phyloP scores from a whole-genome alignment of 2,888 invertebrate genomes.

The Stenurella melanura region DNA sequence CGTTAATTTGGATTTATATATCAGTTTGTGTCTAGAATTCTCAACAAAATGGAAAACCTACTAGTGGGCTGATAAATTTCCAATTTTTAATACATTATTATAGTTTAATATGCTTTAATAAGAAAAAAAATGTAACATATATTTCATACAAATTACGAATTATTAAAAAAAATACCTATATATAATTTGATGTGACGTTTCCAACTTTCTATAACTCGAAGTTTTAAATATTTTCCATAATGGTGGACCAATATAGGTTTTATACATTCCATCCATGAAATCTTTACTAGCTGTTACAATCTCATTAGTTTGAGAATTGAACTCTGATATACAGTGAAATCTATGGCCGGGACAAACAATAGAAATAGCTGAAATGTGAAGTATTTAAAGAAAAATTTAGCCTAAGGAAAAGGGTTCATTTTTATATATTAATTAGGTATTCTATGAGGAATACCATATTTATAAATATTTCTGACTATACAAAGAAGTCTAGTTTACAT shows the following conservation, averaged over 20 bases:
- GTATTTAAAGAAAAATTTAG: not conserved
- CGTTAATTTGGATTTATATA: too few relatives aligned
- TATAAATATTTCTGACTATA: too few relatives aligned
- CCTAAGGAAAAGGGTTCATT: too few relatives aligned
- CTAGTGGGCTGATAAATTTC: too few relatives aligned
- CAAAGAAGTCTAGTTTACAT: too few relatives aligned
- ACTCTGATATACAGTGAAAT: slow-evolving; percentile 70
- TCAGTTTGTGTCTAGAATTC: too few relatives aligned
- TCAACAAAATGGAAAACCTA: too few relatives aligned
- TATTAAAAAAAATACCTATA: slow-evolving; percentile 60
- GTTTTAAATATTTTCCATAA: slow-evolving; percentile 74
- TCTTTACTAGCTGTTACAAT: slow-evolving; percentile 73
- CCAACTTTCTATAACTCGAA: slow-evolving; percentile 74
- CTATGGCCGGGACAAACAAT: slow-evolving; percentile 75
- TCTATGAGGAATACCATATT: too few relatives aligned
- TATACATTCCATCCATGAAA: slow-evolving; percentile 74
- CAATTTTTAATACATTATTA: too few relatives aligned
- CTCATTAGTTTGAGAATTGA: slow-evolving; percentile 63
- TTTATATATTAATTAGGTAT: too few relatives aligned
- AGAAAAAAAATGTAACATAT: too few relatives aligned
- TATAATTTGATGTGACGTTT: slow-evolving; percentile 74
- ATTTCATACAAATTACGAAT: not conserved
- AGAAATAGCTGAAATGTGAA: slow-evolving; percentile 72
- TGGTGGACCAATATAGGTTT: slow-evolving; percentile 74
- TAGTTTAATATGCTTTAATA: too few relatives aligned